Evolutionary conservation across 2,113 vertebrate genomes (phyloP).

Genomic region (Notarius quadriscutis): DNA sequence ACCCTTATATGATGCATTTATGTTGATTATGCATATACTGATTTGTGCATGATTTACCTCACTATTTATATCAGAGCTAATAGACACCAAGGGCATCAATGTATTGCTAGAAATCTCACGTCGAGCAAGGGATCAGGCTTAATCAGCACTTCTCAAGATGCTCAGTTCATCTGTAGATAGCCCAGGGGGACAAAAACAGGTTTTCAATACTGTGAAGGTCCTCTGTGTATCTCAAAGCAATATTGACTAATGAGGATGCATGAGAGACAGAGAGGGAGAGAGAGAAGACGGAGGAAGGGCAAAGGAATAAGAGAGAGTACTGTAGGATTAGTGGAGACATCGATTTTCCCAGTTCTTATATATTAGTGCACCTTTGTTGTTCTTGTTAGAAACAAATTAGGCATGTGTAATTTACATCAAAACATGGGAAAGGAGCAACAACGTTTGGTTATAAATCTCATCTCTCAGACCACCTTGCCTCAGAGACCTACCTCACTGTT

Average conservation of each 20-base stretch:
- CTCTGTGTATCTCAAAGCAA: slow-evolving; percentile 50
- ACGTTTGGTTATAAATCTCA: neutral
- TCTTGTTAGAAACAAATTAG: slow-evolving; percentile 34
- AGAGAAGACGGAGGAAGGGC: slow-evolving; percentile 1
- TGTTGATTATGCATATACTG: neutral
- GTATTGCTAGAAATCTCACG: slow-evolving; percentile 1
- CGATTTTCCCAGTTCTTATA: slow-evolving; percentile 47
- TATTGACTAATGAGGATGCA: slow-evolving; percentile 48
- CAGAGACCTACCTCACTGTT: neutral
- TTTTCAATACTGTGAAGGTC: slow-evolving; percentile 47
- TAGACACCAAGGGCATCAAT: slow-evolving; percentile 10
- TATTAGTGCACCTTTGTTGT: slow-evolving; percentile 43
- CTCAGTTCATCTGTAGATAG: slow-evolving; percentile 48
- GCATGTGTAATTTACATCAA: slow-evolving; percentile 25
- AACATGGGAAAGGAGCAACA: slow-evolving; percentile 17
- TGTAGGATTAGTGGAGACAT: slow-evolving; percentile 5
- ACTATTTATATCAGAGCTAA: slow-evolving; percentile 13
- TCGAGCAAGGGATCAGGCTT: slow-evolving; percentile 28
- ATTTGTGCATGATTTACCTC: neutral
- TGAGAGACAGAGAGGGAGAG: slow-evolving; percentile 21
- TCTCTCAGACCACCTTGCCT: neutral
- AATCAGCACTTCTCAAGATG: slow-evolving; percentile 50
- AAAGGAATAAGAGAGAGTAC: slow-evolving; percentile 1
- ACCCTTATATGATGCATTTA: neutral
- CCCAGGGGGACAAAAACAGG: slow-evolving; percentile 46